These are phyloP conservation scores for Apotomis capreana DNA, from an alignment of 2,888 invertebrate species.

Conservation along the genomic window DNA sequence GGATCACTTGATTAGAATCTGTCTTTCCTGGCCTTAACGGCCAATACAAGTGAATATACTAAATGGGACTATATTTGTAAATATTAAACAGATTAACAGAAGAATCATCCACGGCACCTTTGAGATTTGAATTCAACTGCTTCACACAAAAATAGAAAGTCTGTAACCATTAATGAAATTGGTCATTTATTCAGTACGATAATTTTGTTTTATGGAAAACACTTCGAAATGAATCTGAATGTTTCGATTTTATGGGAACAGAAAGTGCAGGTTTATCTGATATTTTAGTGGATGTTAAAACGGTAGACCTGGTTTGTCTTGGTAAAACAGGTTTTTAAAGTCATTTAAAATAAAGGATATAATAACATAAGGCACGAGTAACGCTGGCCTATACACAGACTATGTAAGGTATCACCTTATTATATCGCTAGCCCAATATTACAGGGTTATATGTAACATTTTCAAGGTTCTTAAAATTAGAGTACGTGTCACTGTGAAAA, in stretches of 20 bases:
- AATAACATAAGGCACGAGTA: too few species aligned
- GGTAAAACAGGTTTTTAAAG: not conserved
- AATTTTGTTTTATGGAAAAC: constrained; percentile 6
- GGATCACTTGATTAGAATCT: constrained; percentile 11
- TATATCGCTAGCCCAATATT: too few species aligned
- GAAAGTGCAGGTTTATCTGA: not conserved
- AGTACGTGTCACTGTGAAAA: too few species aligned
- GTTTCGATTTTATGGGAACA: not conserved
- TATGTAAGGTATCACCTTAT: too few species aligned
- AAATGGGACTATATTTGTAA: too few species aligned
- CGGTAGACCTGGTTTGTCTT: not conserved
- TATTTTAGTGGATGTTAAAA: constrained; percentile 7
- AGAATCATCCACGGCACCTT: not conserved
- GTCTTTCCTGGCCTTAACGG: not conserved
- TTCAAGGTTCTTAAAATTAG: too few species aligned
- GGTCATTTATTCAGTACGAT: not conserved
- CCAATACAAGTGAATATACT: not conserved
- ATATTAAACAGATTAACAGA: not conserved
- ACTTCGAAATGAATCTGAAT: not conserved
- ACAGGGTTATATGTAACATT: too few species aligned
- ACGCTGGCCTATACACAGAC: not conserved
- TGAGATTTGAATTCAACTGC: not conserved
- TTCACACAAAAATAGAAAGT: not conserved
- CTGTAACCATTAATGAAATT: not conserved
- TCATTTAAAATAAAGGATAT: not conserved